phyloP scores from a whole-genome alignment of 2,113 vertebrate genomes.

The Catharus fuscescens region DNA sequence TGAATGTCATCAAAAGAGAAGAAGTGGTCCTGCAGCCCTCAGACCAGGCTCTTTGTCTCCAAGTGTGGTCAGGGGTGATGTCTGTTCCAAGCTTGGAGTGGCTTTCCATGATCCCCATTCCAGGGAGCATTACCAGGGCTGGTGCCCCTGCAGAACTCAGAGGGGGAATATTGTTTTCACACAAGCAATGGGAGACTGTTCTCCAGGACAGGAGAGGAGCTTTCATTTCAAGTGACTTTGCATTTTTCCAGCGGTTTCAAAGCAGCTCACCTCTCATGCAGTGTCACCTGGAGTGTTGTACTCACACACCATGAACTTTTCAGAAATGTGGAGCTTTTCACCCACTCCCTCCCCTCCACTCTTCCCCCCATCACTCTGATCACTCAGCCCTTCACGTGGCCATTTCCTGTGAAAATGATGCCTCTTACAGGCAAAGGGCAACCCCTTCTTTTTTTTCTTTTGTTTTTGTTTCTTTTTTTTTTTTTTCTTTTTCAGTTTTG shows the following conservation, averaged over 20 bases:
- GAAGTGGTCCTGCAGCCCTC: background rate
- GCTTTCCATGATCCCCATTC: background rate
- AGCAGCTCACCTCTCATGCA: background rate
- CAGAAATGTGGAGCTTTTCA: background rate
- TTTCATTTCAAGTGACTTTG: background rate
- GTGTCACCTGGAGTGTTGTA: fast-evolving
- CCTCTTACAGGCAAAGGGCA: background rate
- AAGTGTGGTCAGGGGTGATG: fast-evolving
- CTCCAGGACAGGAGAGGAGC: background rate
- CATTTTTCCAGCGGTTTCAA: background rate
- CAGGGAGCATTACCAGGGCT: background rate
- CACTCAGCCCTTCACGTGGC: background rate
- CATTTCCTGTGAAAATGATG: background rate
- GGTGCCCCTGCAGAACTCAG: background rate
- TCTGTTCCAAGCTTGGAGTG: background rate
- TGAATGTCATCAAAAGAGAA: background rate
- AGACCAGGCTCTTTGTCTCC: background rate
- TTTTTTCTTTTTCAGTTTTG: background rate
- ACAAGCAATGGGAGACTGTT: fast-evolving
- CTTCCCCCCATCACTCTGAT: background rate
- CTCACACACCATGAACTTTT: background rate
- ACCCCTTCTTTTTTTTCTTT: no score
- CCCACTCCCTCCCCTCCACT: background rate
- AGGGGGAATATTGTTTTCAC: background rate
- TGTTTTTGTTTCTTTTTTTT: background rate